phyloP scores from a whole-genome alignment of 2,113 vertebrate genomes.

The Reinhardtius hippoglossoides region DNA sequence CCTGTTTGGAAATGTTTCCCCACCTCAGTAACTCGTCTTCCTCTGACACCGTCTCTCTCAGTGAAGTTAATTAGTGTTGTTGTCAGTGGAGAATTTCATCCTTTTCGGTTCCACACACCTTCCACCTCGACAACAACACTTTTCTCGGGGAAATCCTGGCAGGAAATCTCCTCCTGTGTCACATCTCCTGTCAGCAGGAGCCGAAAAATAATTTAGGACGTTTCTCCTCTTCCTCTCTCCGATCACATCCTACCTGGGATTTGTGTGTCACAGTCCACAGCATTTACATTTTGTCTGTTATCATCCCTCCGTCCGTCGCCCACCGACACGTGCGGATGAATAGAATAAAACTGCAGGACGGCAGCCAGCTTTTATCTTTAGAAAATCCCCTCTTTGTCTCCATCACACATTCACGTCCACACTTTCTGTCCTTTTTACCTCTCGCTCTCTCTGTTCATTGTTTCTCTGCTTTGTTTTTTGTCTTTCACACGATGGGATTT shows the following conservation, averaged over 20 bases:
- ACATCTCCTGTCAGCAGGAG: slow-evolving; percentile 29
- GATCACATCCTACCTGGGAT: slow-evolving; percentile 26
- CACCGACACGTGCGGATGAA: slow-evolving; percentile 22
- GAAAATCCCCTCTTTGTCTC: slow-evolving; percentile 34
- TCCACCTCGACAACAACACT: slow-evolving; percentile 39
- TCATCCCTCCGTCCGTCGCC: slow-evolving; percentile 18
- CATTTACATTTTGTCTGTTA: slow-evolving; percentile 43
- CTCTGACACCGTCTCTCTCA: slow-evolving; percentile 31
- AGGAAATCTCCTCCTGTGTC: slow-evolving; percentile 27
- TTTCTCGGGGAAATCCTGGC: slow-evolving; percentile 42
- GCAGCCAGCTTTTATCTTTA: slow-evolving; percentile 32
- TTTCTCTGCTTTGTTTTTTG: neutral
- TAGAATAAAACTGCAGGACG: slow-evolving; percentile 26
- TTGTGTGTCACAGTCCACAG: slow-evolving; percentile 9
- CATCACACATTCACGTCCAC: slow-evolving; percentile 19
- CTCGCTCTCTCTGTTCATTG: neutral
- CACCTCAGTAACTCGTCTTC: neutral
- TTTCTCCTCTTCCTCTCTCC: slow-evolving; percentile 16
- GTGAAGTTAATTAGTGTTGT: slow-evolving; percentile 52
- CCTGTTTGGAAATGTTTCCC: too few relatives aligned
- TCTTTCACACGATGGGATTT: neutral
- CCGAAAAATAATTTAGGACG: slow-evolving; percentile 20
- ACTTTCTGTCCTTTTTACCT: neutral
- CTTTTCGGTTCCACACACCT: slow-evolving; percentile 32
- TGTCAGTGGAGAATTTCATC: slow-evolving; percentile 42